Evolutionary conservation across 1,140 invertebrate genomes (phyloP).

Genomic region (Latrodectus geometricus): DNA sequence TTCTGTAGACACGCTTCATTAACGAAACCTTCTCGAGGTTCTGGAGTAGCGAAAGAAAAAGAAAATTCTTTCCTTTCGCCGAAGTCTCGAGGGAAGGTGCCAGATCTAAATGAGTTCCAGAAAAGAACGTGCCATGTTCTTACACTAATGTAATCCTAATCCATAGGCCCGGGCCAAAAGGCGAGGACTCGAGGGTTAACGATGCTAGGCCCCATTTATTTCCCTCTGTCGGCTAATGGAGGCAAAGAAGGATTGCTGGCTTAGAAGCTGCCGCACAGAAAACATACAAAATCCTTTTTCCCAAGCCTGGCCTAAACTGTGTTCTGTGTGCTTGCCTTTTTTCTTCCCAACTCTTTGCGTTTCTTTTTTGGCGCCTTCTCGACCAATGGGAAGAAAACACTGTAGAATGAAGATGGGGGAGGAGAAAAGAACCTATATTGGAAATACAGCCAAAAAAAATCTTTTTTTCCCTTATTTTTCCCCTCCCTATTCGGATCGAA

Average conservation of each 20-base stretch:
- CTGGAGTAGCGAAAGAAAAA: conserved; percentile 12
- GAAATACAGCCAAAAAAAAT: conserved; percentile 14
- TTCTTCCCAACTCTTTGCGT: not conserved
- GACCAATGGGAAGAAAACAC: conserved; percentile 44
- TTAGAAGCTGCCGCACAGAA: conserved; percentile 55
- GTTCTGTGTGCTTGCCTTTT: conserved; percentile 13
- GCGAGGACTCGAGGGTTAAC: conserved; percentile 56
- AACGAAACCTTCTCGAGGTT: conserved; percentile 22
- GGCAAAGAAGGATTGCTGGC: conserved; percentile 57
- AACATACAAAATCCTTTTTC: conserved; percentile 62
- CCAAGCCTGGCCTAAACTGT: conserved; percentile 43
- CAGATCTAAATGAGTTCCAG: conserved; percentile 58
- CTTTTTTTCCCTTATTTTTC: conserved; percentile 19
- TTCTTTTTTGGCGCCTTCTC: conserved; percentile 48
- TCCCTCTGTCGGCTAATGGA: conserved; percentile 43
- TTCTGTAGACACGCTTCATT: conserved; percentile 52
- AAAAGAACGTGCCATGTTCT: conserved; percentile 60
- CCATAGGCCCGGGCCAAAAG: conserved; percentile 53
- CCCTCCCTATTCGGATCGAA: conserved; percentile 44
- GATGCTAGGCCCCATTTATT: conserved; percentile 59
- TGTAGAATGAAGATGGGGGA: conserved; percentile 15
- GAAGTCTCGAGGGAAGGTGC: conserved; percentile 38
- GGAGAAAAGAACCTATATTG: not conserved
- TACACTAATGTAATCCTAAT: conserved; percentile 62
- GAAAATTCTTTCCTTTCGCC: conserved; percentile 38